Evolutionary conservation across 2,113 vertebrate genomes (phyloP).

Genomic region (Rhegmatorhina hoffmannsi): DNA sequence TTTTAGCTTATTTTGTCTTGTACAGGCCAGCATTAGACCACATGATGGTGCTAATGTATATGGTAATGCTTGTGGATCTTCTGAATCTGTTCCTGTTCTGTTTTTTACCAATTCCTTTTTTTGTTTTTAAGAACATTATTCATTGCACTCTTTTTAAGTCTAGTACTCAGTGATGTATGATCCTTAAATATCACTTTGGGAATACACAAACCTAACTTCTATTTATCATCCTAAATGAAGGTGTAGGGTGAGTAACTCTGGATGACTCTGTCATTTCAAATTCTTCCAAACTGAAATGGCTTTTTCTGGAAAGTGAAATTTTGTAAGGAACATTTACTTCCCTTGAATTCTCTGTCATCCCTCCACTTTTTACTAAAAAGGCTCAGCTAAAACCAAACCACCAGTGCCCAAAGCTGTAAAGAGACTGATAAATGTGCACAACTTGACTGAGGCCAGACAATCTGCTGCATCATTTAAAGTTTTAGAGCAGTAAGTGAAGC

Average conservation of each 20-base stretch:
- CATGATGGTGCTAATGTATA: slow-evolving; percentile 69
- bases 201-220: not conserved
- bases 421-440: not conserved
- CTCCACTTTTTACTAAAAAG: not conserved
- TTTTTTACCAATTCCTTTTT: not conserved
- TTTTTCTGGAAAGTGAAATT: not conserved
- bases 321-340: not conserved
- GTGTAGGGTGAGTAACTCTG: not conserved
- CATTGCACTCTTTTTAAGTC: not conserved
- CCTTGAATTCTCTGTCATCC: not conserved
- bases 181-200: not conserved
- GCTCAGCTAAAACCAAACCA: not conserved
- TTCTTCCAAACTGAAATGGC: not conserved
- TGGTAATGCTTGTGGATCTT: not conserved
- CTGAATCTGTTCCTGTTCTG: not conserved
- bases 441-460: not conserved
- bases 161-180: not conserved
- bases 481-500: not conserved
- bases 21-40: slow-evolving; percentile 17
- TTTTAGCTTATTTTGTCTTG: not conserved
- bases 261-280: not conserved
- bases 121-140: not conserved
- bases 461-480: not conserved
- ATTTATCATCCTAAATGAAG: not conserved
- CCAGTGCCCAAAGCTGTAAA: not conserved